Evolutionary conservation across 1,140 invertebrate species (phyloP), one percentile per base, ranked within the genome.

Genomic region (Drosophila aff.): DNA sequence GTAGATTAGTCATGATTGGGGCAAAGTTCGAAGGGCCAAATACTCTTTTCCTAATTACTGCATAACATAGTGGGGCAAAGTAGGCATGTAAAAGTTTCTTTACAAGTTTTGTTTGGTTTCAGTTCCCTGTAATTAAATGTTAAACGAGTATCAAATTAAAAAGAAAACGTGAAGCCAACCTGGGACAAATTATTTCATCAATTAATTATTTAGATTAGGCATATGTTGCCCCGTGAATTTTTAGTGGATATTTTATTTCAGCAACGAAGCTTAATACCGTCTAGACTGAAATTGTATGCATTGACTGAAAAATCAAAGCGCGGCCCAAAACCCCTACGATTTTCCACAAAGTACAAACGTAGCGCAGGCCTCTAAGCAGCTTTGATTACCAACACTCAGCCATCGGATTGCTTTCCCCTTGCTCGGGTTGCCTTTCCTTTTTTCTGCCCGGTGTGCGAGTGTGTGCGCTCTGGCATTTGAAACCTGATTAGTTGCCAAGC

Each of bases 401-500:
- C 58, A 40, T n/a, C 36, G 43, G 69, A 55, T 57, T 55, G 43
- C 26, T 58, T 55, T 18, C 36, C 64, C 50, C 60, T 33, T 40
- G 62, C 41, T 40, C 21, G 36, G 41, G 28, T 18, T 50, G 36
- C 53, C 41, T 44, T 41, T 57, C 61, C 82, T 55, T 77, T 63
- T 47, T 46, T 65, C 28, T 28, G 67, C 44, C 53, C 46, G 57
- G 62, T 66, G 43, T 61, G 23, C 46, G 55, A 50, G 38, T 49
- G 73, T 47, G 55, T 47, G 55, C 52, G 63, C 75, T 60, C 43
- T 81, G 84, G 77, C 66, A 87, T 87, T 87, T 83, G 84, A 87
- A 87, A 87, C 84, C 84, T 84, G 84, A 87, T 84, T 87, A 84
- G 73, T 79, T 79, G 66, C 68, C 81, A 87, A 87, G 84, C 84